Evolutionary conservation across 2,888 invertebrate species (phyloP), one percentile per base, ranked within the genome.

Genomic region (Ormyrus nitidulus): DNA sequence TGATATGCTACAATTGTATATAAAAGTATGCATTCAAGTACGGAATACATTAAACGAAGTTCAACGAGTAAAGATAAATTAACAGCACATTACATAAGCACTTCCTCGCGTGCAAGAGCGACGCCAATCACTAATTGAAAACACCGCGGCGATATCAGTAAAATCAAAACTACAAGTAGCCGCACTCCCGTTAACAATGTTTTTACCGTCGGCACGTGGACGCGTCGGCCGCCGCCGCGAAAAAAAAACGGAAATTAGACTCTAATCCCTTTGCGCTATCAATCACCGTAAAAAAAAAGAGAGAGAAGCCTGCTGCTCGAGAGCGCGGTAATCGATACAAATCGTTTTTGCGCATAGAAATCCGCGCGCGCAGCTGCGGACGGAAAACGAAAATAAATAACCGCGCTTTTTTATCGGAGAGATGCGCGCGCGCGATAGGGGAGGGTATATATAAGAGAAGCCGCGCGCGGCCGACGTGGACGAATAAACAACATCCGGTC

Each of bases 401-500:
- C 72, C 7, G 77, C 34, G 34, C 0, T 19, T 81, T 77, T 81
- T 81, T 81, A 81, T 75, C 77, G 34, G 34, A 53, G 65, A 75
- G 78, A 83, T 76, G 76, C 70, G 82, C 62, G 59, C 61, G 62
- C 34, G 72, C 59, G 77, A 77, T 62, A 74, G 56, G 64, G 49
- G 44, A 53, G 34, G 34, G 34, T 4, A 34, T 34, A 34, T 34
- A 34, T 34, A 34, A 34, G 34, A 34, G 34, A 3, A 34, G 34
- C 34, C 34, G 34, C 34, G 34, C 34, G 34, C 34, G 34, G 9
- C 59, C 49, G 84, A 83, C 80, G 83, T 81, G 83, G 83, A 81
- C 82, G 83, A 82, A 82, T 82, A 84, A 83, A 80, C 82, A 83
- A 82, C 83, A 83, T 84, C 83, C 82, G 83, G 82, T 81, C 79